Base-by-base conservation (phyloP, 1,140 invertebrate species). In the Ceratina australensis region DNA sequence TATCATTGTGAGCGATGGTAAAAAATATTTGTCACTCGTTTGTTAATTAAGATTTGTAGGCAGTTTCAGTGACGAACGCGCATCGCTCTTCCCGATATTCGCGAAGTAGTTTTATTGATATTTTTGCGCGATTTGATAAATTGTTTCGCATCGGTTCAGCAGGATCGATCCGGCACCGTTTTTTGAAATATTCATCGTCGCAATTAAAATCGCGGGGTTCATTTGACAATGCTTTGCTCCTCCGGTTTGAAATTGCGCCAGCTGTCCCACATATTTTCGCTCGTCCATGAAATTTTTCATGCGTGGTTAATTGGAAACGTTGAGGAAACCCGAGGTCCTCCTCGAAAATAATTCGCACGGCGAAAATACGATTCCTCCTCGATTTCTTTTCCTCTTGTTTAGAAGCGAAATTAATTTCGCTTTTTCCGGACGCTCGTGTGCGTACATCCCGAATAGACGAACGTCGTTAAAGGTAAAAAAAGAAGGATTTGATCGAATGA, bases 21-120 rank as follows among this genome's bases (percentile, higher is more conserved):
- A 42, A 42, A 42, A 42, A 42, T 42, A 64, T 64, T 47, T 47
- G 63, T 42, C 42, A 26, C 33, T 8, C 13, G 28, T 47, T 64
- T 26, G 63, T 65, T 65, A 47, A 65, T 65, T 49, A 65, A 65
- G 49, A 65, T 65, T 16, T 65, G 42, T 65, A 65, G 42, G 22
- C 49, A 20, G 18, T 65, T 65, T 18, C 18, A 18, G n/a, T 64
- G 49, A 65, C 64, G 64, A 64, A 64, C 26, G 33, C 26, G 33
- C 33, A 47, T 4, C 7, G 20, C 42, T 47, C 63, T 64, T 64
- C 42, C 60, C 5, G 28, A 33, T 22, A n/a, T 64, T 47, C 20
- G 20, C 8, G 10, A 18, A 59, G 12, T n/a, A 59, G 49, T 65
- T 24, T 7, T 42, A 42, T 64, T 20, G n/a, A 42, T 47, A 49